Percentiles rank a stretch among this genome's conserved stretches.
Conservation (phyloP, 2,797 vertebrate genomes). For the Delichon dasypus region DNA sequence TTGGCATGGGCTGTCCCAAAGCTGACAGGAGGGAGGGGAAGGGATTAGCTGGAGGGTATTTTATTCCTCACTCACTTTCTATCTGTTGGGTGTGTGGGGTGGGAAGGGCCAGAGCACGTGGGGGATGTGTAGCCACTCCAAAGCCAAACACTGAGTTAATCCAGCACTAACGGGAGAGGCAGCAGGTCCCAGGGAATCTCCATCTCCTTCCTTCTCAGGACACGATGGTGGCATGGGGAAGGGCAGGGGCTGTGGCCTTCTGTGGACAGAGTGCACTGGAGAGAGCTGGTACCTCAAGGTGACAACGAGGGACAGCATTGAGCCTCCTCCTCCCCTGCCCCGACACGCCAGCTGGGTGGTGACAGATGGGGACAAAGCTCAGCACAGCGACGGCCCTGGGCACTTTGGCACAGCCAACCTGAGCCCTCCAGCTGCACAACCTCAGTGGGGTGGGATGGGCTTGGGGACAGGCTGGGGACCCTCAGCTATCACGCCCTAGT, state of each 20-base stretch:
- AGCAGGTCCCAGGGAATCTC: neutral
- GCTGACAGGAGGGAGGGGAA: neutral
- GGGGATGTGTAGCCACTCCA: slow-evolving; percentile 1
- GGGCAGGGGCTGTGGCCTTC: neutral
- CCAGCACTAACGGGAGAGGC: neutral
- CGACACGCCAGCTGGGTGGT: neutral
- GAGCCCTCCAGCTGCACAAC: neutral
- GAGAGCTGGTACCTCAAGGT: slow-evolving; percentile 1
- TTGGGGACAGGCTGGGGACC: neutral
- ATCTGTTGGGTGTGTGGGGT: neutral
- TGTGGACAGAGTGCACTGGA: neutral
- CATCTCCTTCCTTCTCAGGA: neutral
- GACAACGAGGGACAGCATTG: neutral
- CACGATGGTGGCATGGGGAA: neutral
- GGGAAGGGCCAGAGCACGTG: neutral
- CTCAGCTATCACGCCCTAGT: slow-evolving; percentile 71
- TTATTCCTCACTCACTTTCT: slow-evolving; percentile 22
- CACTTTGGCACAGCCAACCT: neutral
- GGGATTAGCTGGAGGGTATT: neutral
- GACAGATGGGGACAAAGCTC: slow-evolving; percentile 4
- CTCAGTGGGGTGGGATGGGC: neutral
- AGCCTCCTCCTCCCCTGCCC: neutral
- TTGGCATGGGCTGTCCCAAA: neutral
- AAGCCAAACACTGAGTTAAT: neutral
- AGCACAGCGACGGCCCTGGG: neutral